Base-by-base conservation (phyloP, 2,888 invertebrate species). In the Caradrina clavipalpis region DNA sequence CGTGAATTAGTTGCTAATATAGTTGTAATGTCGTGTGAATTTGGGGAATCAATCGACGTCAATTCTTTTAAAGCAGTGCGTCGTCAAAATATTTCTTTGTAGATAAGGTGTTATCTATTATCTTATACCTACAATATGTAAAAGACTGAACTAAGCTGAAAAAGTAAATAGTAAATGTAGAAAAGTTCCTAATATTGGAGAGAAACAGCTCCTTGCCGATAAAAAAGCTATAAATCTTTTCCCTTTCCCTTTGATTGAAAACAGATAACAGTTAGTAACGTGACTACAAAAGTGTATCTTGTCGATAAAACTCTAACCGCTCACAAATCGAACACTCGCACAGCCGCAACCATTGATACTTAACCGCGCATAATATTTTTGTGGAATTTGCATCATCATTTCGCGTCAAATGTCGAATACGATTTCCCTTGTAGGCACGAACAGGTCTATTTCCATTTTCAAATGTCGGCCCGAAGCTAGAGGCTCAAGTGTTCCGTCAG, bases 371-470 rank as follows among this genome's bases (percentile, higher is more conserved):
- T 82, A 84, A 84, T 84, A 82, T 92, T 91, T 91, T 90, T 89
- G 84, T 80, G 78, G 88, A 91, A 92, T 93, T 92, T 90, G 90
- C 91, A 91, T 91, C 89, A 91, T 90, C 90, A 91, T 92, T 93
- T 90, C 82, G 87, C 90, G 90, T 92, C 91, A 93, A 93, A 93
- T 92, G 90, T 92, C 90, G 91, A 90, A 92, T 91, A 91, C 88
- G 88, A 91, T 91, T 92, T 91, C 90, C 91, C 90, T 90, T 89
- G 91, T 91, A 93, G 90, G 90, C 90, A 90, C 87, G 90, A 91
- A 89, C 88, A 87, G 88, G 89, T 93, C 90, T 91, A 93, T 94
- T 94, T 94, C 91, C 93, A 94, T 94, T 93, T 91, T 90, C 89
- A 91, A 93, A 94, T 93, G 91, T 93, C 92, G 91, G 90, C 86